A percentile compares a stretch with the other conserved stretches of the same genome.
phyloP scores from a whole-genome alignment of 2,797 vertebrate genomes.

The Sardinella longiceps region DNA sequence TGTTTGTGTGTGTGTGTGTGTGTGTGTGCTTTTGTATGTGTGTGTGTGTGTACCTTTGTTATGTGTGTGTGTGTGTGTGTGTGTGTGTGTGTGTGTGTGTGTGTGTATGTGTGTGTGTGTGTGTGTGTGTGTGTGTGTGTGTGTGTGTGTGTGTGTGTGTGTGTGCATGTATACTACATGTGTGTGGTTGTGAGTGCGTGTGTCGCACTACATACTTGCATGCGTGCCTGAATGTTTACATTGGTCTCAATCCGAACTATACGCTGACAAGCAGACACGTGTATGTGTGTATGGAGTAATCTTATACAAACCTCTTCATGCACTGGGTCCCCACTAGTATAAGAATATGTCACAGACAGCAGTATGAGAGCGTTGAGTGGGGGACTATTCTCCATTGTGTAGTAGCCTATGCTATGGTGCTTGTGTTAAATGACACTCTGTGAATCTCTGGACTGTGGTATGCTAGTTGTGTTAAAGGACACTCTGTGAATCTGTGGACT shows the following conservation, averaged over 20 bases:
- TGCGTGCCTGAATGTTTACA: slow-evolving; percentile 12
- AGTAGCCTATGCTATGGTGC: not conserved
- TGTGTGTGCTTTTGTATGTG: not conserved
- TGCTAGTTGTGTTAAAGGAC: not conserved
- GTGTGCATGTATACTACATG: too few relatives aligned
- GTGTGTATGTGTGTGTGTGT: not conserved
- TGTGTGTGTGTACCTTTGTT: slow-evolving; percentile 54
- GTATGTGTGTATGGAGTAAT: slow-evolving; percentile 38
- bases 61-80: slow-evolving; percentile 7
- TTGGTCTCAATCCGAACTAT: not conserved
- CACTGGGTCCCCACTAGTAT: not conserved
- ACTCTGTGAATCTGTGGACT: too few relatives aligned
- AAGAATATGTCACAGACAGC: not conserved
- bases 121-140: not conserved
- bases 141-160: slow-evolving; percentile 6
- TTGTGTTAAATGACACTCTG: not conserved
- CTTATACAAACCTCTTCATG: not conserved
- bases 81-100: not conserved
- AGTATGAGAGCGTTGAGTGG: not conserved
- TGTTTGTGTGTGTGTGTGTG: not conserved
- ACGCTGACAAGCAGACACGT: not conserved
- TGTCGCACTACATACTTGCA: not conserved
- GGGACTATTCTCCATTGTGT: too few relatives aligned
- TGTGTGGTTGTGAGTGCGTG: not conserved
- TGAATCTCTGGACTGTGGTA: slow-evolving; percentile 29